Evolutionary conservation across 2,888 invertebrate genomes (phyloP), one percentile per base, ranked within the genome.

Genomic region (Harmothoe impar): DNA sequence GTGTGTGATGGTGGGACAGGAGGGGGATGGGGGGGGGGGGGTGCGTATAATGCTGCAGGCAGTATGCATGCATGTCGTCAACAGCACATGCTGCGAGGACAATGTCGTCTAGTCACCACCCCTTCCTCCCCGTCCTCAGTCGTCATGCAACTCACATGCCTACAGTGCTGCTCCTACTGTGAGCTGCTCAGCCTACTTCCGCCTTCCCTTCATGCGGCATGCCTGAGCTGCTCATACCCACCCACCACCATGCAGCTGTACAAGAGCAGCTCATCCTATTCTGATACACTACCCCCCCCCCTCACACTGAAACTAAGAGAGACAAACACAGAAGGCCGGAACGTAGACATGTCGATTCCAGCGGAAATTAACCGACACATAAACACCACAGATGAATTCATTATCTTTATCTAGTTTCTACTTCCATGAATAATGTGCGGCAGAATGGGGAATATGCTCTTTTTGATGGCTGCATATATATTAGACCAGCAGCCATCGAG

Each of bases 381-480:
- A 77, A 77, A 77, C 77, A 7, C 5, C 12, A 68, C 77, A 77
- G 25, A 29, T 77, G 77, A 77, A 77, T 77, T 81, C 81, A 81
- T 81, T 81, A 81, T 25, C 81, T 33, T 81, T 81, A 81, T 81
- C 81, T 17, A 17, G 43, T 43, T 33, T 81, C 81, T 81, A 10
- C 17, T 43, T n/a, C 33, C 33, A 81, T 81, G 81, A 81, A 81
- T 81, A 81, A 1, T 81, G 35, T 35, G 35, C 10, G 43, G 35
- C 35, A 35, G 81, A 35, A 33, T 23, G 17, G 15, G 23, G 23
- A 35, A 33, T 20, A 35, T 33, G 31, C 81, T 81, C 33, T 0
- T 35, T 81, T 20, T 43, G 81, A 81, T 81, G 12, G 81, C 33
- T n/a, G 81, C 81, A 81, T 81, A 81, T 81, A 81, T 81, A 81